Conservation (phyloP, 2,888 invertebrate genomes). For the Cerastis leucographa region DNA sequence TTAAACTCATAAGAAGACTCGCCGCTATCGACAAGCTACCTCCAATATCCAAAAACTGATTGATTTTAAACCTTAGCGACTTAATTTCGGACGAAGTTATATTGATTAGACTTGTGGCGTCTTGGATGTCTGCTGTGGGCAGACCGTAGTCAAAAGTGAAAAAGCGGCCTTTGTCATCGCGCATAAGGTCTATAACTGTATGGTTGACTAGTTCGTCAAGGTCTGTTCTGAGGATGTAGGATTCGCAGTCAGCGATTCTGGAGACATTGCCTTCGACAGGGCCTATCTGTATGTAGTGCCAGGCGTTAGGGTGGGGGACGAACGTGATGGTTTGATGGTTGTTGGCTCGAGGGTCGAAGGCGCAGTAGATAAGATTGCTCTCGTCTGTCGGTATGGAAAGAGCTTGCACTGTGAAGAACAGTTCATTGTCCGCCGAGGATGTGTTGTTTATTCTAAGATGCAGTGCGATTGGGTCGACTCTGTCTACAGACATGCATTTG, state of each 20-base stretch:
- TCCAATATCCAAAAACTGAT: constrained; percentile 94
- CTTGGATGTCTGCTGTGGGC: constrained; percentile 91
- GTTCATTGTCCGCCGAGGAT: constrained; percentile 68
- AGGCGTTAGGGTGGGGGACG: constrained; percentile 89
- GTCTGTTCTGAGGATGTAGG: constrained; percentile 74
- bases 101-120: constrained; percentile 92
- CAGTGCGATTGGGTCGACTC: constrained; percentile 76
- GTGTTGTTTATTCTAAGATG: constrained; percentile 85
- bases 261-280: constrained; percentile 73
- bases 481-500: constrained; percentile 89
- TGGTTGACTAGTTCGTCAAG: constrained; percentile 77
- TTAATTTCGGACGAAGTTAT: constrained; percentile 92
- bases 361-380: constrained; percentile 86
- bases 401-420: constrained; percentile 87
- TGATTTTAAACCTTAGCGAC: constrained; percentile 93
- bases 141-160: constrained; percentile 95
- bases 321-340: constrained; percentile 85
- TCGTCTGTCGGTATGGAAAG: constrained; percentile 89
- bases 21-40: constrained; percentile 94
- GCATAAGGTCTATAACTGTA: constrained; percentile 83
- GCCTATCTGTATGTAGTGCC: constrained; percentile 90
- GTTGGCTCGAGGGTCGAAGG: constrained; percentile 85
- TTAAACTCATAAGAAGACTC: constrained; percentile 92
- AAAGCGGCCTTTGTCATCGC: constrained; percentile 93
- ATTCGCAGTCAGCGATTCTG: constrained; percentile 81